A percentile compares a stretch with the other conserved stretches of the same genome.
Conservation (phyloP, 2,113 vertebrate genomes). For the Malurus cyaneus region DNA sequence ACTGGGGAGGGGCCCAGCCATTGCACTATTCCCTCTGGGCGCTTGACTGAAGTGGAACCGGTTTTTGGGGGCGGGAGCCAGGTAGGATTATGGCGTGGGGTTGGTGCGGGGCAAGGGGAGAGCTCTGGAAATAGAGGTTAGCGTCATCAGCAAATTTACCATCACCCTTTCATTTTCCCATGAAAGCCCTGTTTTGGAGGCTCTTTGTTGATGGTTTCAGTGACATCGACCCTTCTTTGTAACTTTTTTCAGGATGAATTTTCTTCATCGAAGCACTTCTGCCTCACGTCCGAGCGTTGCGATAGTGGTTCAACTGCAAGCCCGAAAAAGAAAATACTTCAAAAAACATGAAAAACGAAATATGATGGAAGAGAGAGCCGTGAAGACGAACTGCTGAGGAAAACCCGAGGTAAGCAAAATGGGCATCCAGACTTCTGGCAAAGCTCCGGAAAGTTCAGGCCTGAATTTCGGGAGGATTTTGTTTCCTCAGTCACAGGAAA, state of each 20-base stretch:
- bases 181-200: not conserved
- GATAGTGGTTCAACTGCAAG: conserved; percentile 99
- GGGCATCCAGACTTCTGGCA: conserved; percentile 97
- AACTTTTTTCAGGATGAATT: conserved; percentile 91
- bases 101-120: too few relatives aligned
- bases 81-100: too few relatives aligned
- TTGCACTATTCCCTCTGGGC: not conserved
- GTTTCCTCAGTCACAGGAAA: conserved; percentile 98
- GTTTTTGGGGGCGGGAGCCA: not conserved
- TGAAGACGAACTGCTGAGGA: conserved; percentile 98
- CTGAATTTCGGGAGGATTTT: conserved; percentile 99
- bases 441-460: conserved; percentile 98
- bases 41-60: not conserved
- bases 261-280: conserved; percentile 99
- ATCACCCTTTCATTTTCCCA: not conserved
- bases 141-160: not conserved
- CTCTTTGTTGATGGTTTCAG: conserved; percentile 23
- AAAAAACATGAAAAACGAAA: conserved; percentile 99
- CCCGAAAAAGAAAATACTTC: conserved; percentile 99
- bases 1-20: not conserved
- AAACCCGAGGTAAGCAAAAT: conserved; percentile 99
- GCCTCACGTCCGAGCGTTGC: conserved; percentile 96
- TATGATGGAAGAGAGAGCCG: conserved; percentile 98
- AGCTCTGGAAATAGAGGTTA: too few relatives aligned
- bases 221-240: conserved; percentile 20